Base-by-base conservation (phyloP, 2,797 vertebrate species). In the Natrix natrix region DNA sequence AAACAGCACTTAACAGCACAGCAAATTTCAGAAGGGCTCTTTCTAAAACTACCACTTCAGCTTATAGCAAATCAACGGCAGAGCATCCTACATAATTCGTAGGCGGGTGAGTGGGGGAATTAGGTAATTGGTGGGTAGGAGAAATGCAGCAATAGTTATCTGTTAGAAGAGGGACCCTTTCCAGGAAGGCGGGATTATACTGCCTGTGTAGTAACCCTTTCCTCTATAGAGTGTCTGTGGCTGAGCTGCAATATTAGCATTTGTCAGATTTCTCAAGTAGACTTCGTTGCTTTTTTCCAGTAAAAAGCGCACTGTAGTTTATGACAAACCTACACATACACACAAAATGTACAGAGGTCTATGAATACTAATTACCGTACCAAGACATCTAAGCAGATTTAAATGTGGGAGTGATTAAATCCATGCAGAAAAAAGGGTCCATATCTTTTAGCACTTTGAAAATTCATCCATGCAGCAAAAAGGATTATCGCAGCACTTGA, bases 381-480 rank as follows among this genome's bases (percentile, higher is more conserved):
- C 1, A 0, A 12, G 54, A 91, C 7, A 66, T 17, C 22, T 91
- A 91, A 83, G 90, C 93, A 86, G 1, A 3, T 1, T 93, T 92
- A 74, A 11, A n/a, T 90, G 55, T 13, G 0, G 52, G 94, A 93
- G 89, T 95, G 32, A 94, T 55, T 94, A 87, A 37, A n/a, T 94
- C 56, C 17, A 83, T 37, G 54, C 22, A 24, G 11, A 16, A 91
- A 32, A 61, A 86, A 28, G 26, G 63, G 88, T 8, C 32, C 55
- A 16, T 56, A 86, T 90, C 63, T 78, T 90, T 91, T 91, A 22
- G 32, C 55, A 92, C 43, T 57, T 22, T 52, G 14, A 24, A 90
- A 94, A 57, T 0, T 0, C 28, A 91, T 14, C n/a, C 89, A 32
- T 93, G 91, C 37, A 37, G 87, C 59, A 48, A 16, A 1, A 0